A percentile compares a stretch with the other conserved stretches of the same genome.
These are phyloP conservation scores for Meandrina meandrites DNA, from an alignment of 92 coral and sea anemone species.

Conservation along the genomic window DNA sequence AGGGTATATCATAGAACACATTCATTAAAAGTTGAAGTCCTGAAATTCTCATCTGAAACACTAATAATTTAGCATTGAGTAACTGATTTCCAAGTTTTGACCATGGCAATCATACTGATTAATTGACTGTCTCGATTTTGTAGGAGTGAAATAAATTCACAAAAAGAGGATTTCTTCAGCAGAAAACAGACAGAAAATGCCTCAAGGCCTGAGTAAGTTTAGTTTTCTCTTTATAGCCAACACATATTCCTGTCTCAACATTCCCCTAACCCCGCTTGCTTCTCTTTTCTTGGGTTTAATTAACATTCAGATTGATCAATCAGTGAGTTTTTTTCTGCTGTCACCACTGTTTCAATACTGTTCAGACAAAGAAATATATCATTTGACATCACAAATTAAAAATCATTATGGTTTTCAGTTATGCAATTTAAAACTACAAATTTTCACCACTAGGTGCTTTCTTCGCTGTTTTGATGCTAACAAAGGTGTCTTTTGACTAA, in stretches of 20 bases:
- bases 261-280: background rate
- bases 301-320: background rate
- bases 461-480: no score
- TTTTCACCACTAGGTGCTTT: no score
- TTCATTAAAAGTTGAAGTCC: background rate
- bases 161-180: slow-evolving; percentile 84
- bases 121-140: background rate
- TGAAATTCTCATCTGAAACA: background rate
- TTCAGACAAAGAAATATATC: no score
- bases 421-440: no score
- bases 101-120: background rate
- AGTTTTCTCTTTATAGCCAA: background rate
- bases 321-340: background rate
- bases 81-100: no score
- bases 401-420: no score
- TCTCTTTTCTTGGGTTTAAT: background rate
- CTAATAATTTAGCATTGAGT: background rate
- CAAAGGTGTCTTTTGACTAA: no score
- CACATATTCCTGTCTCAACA: no score
- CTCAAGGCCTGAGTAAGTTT: slow-evolving; percentile 90
- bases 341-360: background rate
- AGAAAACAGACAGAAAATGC: slow-evolving; percentile 90
- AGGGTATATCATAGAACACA: no score
- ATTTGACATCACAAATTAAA: no score
- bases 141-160: slow-evolving; percentile 84